These are phyloP conservation scores for Cricetomys ansorgei DNA, from an alignment of 2,113 vertebrate genomes.

Conservation along the genomic window DNA sequence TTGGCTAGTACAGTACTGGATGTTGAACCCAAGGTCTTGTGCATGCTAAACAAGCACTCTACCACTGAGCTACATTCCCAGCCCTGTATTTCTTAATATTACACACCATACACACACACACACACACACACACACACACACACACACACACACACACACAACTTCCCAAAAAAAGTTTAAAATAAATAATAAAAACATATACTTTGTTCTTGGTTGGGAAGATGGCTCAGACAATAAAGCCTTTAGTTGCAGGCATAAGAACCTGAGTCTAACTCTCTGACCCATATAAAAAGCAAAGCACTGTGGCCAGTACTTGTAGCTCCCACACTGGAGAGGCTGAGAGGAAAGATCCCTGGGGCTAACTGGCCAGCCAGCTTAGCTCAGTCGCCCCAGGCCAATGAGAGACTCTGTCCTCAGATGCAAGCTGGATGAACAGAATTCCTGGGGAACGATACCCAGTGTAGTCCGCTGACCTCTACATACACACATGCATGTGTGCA, in stretches of 20 bases:
- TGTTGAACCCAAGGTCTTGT: not conserved
- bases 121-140: not conserved
- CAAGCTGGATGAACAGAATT: not conserved
- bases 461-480: not conserved
- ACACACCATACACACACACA: not conserved
- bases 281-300: not conserved
- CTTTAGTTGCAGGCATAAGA: not conserved
- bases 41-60: not conserved
- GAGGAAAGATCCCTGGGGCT: not conserved
- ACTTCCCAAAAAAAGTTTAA: not conserved
- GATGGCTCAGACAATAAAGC: not conserved
- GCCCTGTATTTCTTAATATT: not conserved
- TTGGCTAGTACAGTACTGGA: too few relatives aligned
- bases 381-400: not conserved
- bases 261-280: not conserved
- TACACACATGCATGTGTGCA: not conserved
- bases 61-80: not conserved
- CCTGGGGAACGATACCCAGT: too few relatives aligned
- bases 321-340: not conserved
- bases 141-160: not conserved
- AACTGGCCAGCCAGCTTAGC: not conserved
- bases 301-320: too few relatives aligned
- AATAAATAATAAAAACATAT: not conserved
- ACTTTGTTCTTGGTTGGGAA: not conserved
- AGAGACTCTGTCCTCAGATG: not conserved